Evolutionary conservation across 1,140 invertebrate genomes (phyloP).

Genomic region (Archivesica marissinica): DNA sequence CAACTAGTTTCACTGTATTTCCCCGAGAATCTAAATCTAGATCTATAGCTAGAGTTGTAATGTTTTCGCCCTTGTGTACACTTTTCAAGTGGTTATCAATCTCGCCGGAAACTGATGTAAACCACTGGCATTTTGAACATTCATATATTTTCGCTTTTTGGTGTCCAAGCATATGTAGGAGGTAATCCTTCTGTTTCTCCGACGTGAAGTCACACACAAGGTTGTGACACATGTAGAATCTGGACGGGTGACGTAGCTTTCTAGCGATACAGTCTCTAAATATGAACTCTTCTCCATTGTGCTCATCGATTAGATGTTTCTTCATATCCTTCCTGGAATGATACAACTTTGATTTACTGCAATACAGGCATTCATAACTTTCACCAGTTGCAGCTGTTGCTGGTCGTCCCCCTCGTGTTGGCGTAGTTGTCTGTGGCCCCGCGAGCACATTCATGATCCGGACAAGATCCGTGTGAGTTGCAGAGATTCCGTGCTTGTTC

Average conservation of each 20-base stretch:
- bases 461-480: constrained; percentile 32
- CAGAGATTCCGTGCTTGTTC: constrained; percentile 52
- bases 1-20: constrained; percentile 60
- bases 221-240: constrained; percentile 66
- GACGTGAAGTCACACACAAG: constrained; percentile 53
- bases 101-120: constrained; percentile 50
- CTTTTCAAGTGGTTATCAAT: constrained; percentile 53
- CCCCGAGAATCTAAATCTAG: constrained; percentile 63
- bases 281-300: constrained; percentile 64
- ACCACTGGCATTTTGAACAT: constrained; percentile 70
- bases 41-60: constrained; percentile 64
- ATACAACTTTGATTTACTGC: background rate
- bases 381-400: background rate
- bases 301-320: constrained; percentile 59
- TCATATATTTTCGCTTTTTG: constrained; percentile 67
- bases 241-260: constrained; percentile 57
- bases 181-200: constrained; percentile 62
- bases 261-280: constrained; percentile 63
- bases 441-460: background rate
- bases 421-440: background rate
- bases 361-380: constrained; percentile 67
- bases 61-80: constrained; percentile 51
- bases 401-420: background rate
- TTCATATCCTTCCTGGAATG: constrained; percentile 59
- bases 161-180: constrained; percentile 66